phyloP scores from a whole-genome alignment of 92 coral and sea anemone species.

The Actinostola sp. region DNA sequence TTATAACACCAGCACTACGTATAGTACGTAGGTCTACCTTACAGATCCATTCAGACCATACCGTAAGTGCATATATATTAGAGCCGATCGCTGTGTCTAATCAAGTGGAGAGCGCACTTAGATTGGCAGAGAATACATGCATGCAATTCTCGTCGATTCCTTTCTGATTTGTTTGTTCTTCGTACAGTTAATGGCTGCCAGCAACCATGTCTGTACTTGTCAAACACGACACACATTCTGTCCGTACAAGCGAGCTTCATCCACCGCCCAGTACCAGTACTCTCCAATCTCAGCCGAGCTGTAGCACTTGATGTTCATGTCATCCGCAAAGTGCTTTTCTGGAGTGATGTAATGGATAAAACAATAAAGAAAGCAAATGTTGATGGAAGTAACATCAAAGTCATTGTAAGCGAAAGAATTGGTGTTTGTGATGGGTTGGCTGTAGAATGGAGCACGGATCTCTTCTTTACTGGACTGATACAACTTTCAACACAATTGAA shows the following conservation, averaged over 20 bases:
- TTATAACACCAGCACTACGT: no score
- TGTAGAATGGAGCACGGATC: slow-evolving; percentile 39
- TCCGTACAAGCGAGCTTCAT: slow-evolving; percentile 9
- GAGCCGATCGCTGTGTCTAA: no score
- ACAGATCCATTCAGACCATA: no score
- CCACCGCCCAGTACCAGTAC: slow-evolving; percentile 7
- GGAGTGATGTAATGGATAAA: slow-evolving; percentile 28
- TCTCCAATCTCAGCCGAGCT: slow-evolving; percentile 18
- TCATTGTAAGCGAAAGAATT: slow-evolving; percentile 4
- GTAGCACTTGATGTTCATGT: slow-evolving; percentile 45
- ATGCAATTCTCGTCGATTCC: no score
- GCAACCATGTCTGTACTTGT: slow-evolving; percentile 31
- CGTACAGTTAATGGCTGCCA: slow-evolving; percentile 18
- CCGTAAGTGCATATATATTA: no score
- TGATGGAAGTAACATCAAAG: slow-evolving; percentile 22
- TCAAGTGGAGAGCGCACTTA: no score
- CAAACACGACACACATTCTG: slow-evolving; percentile 34
- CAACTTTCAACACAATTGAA: slow-evolving; percentile 16
- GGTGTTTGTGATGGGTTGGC: slow-evolving; percentile 39
- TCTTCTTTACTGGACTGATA: slow-evolving; percentile 54
- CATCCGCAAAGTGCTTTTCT: slow-evolving; percentile 12
- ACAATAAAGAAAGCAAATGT: slow-evolving; percentile 25
- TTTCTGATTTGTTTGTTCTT: no score
- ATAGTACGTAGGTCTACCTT: no score
- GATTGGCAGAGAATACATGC: no score